Conservation (phyloP, 2,113 vertebrate species). For the Podocnemis expansa region DNA sequence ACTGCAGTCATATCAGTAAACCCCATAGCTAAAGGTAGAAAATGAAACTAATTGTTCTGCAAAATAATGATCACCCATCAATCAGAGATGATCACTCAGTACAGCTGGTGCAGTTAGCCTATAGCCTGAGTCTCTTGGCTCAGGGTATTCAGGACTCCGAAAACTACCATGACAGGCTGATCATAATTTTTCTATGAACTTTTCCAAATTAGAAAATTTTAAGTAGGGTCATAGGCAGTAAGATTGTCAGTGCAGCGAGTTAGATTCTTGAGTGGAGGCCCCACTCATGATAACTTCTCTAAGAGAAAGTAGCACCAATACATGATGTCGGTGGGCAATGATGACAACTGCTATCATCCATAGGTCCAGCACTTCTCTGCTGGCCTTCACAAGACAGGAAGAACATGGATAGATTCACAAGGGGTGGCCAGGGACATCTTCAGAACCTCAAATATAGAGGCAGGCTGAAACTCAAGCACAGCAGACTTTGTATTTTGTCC, state of each 20-base stretch:
- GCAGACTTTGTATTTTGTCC: background rate
- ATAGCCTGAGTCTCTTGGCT: background rate
- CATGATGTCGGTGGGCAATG: fast-evolving
- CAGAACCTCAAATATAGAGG: background rate
- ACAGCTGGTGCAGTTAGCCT: background rate
- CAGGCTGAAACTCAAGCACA: background rate
- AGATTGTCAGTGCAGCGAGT: background rate
- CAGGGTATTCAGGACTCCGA: background rate
- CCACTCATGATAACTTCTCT: background rate
- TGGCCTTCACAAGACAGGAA: background rate
- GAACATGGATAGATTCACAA: background rate
- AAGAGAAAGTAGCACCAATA: background rate
- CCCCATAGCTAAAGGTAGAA: background rate
- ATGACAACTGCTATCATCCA: background rate
- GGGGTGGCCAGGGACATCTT: background rate
- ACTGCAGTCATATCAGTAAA: too few relatives aligned
- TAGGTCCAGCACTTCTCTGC: background rate
- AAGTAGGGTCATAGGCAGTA: background rate
- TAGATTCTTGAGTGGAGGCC: background rate
- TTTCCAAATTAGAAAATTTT: background rate
- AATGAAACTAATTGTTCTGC: background rate
- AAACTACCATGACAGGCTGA: background rate
- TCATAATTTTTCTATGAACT: background rate
- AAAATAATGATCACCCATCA: background rate
- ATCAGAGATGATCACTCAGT: background rate